Percentiles rank a stretch among this genome's conserved stretches.
Evolutionary conservation across 2,113 vertebrate species (phyloP).

Genomic region (Hirundichthys speculiger): DNA sequence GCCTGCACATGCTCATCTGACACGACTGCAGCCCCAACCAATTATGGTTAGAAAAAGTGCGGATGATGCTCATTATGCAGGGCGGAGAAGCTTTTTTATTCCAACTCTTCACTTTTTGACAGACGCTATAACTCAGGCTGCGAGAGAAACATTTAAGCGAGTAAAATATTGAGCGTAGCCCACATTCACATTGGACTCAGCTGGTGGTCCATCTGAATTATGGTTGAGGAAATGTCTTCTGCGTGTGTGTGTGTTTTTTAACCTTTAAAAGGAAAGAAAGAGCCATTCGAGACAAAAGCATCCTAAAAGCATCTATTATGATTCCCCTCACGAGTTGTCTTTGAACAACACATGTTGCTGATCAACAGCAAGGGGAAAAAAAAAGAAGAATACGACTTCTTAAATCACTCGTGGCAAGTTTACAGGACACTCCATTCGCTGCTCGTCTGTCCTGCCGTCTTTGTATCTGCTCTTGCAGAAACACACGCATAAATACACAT

Average conservation of each 20-base stretch:
- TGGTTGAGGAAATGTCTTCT: constrained; percentile 69
- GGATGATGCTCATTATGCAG: constrained; percentile 62
- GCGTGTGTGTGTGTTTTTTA: constrained; percentile 64
- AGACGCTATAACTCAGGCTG: constrained; percentile 69
- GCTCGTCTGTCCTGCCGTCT: constrained; percentile 30
- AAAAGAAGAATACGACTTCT: constrained; percentile 65
- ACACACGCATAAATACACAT: constrained; percentile 55
- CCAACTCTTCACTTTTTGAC: constrained; percentile 56
- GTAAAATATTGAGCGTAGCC: constrained; percentile 51
- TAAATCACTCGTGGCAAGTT: constrained; percentile 79
- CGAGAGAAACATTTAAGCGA: constrained; percentile 49
- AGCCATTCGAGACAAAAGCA: constrained; percentile 64
- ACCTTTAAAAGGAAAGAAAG: constrained; percentile 60
- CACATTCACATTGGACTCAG: constrained; percentile 52
- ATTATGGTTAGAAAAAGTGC: constrained; percentile 60
- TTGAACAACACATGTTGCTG: constrained; percentile 79
- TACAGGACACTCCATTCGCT: constrained; percentile 58
- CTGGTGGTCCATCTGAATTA: constrained; percentile 76
- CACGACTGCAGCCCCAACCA: constrained; percentile 43
- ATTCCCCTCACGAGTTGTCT: constrained; percentile 67
- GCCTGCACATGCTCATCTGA: constrained; percentile 45
- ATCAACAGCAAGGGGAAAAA: constrained; percentile 55
- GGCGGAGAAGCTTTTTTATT: constrained; percentile 57
- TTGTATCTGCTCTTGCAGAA: constrained; percentile 43
- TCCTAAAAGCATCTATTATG: constrained; percentile 73